phyloP scores from a whole-genome alignment of 1,140 invertebrate genomes.

The Pseudomyrmex flavicornis region DNA sequence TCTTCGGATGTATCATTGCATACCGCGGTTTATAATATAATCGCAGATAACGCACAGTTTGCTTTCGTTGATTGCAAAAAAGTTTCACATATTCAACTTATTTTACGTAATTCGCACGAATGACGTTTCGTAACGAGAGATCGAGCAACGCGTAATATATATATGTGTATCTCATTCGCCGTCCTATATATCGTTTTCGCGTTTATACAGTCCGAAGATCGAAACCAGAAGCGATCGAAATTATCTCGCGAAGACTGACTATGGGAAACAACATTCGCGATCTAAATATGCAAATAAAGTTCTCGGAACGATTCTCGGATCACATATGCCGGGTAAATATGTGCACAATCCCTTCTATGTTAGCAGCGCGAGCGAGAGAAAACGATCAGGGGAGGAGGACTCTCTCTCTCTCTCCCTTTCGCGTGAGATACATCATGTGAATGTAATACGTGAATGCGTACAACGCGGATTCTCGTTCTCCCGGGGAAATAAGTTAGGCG shows the following conservation, averaged over 20 bases:
- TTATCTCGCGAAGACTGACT: background rate
- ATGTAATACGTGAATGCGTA: background rate
- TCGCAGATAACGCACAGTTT: too few species aligned
- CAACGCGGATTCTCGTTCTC: background rate
- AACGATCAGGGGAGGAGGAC: background rate
- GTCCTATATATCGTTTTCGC: too few species aligned
- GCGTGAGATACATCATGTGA: background rate
- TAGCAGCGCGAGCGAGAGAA: background rate
- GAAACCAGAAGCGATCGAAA: background rate
- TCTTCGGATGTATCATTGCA: too few species aligned
- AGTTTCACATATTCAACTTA: too few species aligned
- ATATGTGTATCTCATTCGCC: too few species aligned
- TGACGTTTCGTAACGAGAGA: too few species aligned
- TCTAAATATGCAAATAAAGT: slow-evolving; percentile 50
- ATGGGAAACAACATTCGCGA: slow-evolving; percentile 15
- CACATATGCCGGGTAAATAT: background rate
- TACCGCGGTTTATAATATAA: too few species aligned
- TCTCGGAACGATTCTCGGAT: slow-evolving; percentile 14
- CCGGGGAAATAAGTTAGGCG: too few species aligned
- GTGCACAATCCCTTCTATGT: background rate
- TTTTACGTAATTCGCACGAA: too few species aligned
- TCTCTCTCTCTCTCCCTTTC: too few species aligned
- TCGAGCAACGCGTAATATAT: too few species aligned
- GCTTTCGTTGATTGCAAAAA: too few species aligned
- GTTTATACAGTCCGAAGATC: background rate